A percentile compares a stretch with the other conserved stretches of the same genome.
These are phyloP conservation scores for Hirtodrosophila trivittata DNA, from an alignment of 2,888 invertebrate species.

Conservation along the genomic window DNA sequence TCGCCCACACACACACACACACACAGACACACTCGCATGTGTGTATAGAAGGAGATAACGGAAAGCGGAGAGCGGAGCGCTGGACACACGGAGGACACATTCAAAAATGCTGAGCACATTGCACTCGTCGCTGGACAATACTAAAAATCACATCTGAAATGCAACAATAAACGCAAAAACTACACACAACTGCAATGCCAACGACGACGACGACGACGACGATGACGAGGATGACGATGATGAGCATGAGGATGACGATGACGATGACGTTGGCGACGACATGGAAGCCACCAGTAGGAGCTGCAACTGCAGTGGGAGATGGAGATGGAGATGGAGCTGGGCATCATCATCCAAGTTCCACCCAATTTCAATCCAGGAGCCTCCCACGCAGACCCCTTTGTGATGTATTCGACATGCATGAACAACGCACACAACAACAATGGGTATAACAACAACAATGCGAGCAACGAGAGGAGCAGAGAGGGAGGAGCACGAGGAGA, in stretches of 20 bases:
- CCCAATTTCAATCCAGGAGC: conserved; percentile 37
- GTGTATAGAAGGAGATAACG: not conserved
- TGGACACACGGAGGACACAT: conserved; percentile 49
- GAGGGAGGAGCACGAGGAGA: not conserved
- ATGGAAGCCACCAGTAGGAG: conserved; percentile 28
- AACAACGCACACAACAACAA: conserved; percentile 50
- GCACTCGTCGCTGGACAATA: conserved; percentile 78
- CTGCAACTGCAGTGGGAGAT: not conserved
- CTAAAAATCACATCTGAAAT: conserved; percentile 80
- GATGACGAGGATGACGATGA: conserved; percentile 33
- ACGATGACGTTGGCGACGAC: conserved; percentile 62
- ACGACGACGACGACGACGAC: conserved; percentile 28
- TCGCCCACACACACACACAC: conserved; percentile 31
- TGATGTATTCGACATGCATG: conserved; percentile 77
- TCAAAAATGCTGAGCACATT: conserved; percentile 73
- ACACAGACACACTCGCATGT: conserved; percentile 13
- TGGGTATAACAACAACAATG: conserved; percentile 28
- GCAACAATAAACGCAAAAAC: conserved; percentile 80
- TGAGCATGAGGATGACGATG: conserved; percentile 29
- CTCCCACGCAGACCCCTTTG: conserved; percentile 13
- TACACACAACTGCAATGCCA: conserved; percentile 64
- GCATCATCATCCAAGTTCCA: conserved; percentile 34
- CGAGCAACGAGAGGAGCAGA: conserved; percentile 8
- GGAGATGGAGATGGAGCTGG: conserved; percentile 6
- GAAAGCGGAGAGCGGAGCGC: not conserved